Conservation (phyloP, 1,140 invertebrate species). For the Ganaspis sp. region DNA sequence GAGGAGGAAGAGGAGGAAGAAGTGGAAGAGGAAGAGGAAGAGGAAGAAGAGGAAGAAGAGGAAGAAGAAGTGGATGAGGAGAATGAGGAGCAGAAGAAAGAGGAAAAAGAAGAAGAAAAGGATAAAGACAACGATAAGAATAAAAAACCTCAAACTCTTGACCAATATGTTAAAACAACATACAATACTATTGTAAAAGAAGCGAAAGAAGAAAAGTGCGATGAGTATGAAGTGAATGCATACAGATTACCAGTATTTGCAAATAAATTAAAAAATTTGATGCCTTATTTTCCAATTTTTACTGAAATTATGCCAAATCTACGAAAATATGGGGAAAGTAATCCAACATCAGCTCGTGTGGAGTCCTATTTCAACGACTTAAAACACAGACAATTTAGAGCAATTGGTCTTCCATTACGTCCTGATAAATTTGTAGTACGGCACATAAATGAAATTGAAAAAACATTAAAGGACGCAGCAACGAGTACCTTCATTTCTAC, state of each 20-base stretch:
- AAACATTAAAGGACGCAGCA: neutral
- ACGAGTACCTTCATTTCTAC: neutral
- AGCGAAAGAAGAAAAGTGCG: neutral
- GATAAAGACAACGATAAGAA: neutral
- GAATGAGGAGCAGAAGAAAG: neutral
- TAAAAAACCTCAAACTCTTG: neutral
- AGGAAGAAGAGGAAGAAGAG: neutral
- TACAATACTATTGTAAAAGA: neutral
- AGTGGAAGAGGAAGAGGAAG: neutral
- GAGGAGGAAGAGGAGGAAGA: neutral
- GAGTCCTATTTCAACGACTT: neutral
- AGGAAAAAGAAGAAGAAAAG: neutral
- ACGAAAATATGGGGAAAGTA: neutral
- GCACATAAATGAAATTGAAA: neutral
- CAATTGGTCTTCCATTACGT: neutral
- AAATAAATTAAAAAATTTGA: neutral
- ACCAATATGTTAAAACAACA: neutral
- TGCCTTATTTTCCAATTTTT: neutral
- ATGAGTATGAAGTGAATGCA: neutral
- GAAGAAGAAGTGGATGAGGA: neutral
- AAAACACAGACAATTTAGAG: neutral
- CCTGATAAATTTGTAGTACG: neutral
- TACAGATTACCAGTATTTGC: neutral
- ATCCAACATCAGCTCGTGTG: neutral
- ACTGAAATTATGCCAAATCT: neutral